These are phyloP conservation scores for Gasterosteus nipponicus DNA, from an alignment of 2,113 vertebrate genomes.

Conservation along the genomic window DNA sequence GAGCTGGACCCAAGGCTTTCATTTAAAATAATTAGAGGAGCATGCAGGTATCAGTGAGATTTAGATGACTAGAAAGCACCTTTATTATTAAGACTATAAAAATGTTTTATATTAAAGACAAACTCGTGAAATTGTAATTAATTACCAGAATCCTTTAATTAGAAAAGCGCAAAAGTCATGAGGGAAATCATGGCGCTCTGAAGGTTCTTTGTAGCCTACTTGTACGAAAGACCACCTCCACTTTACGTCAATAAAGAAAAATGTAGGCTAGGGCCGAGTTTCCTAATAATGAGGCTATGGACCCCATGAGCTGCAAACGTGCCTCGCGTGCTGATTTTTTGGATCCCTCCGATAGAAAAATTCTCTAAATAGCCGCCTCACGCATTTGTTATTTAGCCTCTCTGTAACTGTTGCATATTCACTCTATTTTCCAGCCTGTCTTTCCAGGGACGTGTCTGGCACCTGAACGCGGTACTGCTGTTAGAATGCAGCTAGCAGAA, in stretches of 20 bases:
- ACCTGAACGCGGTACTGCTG: neutral
- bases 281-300: neutral
- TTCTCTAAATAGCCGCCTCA: neutral
- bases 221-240: neutral
- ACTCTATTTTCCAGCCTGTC: neutral
- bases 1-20: neutral
- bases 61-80: neutral
- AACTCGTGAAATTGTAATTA: neutral
- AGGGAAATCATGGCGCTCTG: neutral
- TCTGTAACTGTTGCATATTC: neutral
- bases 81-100: neutral
- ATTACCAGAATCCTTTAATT: neutral
- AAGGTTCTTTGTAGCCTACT: neutral
- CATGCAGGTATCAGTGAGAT: neutral
- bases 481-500: neutral
- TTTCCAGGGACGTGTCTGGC: neutral
- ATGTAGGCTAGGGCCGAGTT: neutral
- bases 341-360: neutral
- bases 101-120: neutral
- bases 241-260: neutral
- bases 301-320: neutral
- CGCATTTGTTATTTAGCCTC: neutral
- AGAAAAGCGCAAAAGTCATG: neutral
- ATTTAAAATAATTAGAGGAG: neutral
- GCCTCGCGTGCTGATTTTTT: neutral